Evolutionary conservation across 2,113 vertebrate species (phyloP), one percentile per base, ranked within the genome.

Genomic region (Baryphthengus martii): DNA sequence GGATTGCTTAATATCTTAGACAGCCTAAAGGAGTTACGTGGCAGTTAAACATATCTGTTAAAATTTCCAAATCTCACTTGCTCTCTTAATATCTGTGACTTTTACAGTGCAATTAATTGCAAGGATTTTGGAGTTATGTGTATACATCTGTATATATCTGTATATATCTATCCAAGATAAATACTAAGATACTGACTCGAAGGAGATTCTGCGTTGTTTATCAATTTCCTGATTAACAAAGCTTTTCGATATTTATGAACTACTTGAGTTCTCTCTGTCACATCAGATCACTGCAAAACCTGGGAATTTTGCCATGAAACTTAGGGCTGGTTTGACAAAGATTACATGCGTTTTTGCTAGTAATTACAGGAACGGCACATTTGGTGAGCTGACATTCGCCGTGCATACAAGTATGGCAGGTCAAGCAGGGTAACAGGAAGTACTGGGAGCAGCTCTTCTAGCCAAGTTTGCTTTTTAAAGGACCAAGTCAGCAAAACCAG

Each of bases 401-500:
- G 3, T 56, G 80, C n/a, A 16, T 53, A 45, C 56, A 81, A 71
- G 31, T 65, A 90, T 87, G 76, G 49, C 44, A 71, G 95, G 85
- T 94, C 95, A 93, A 61, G 45, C 50, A 68, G 53, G 81, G 87
- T 85, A 85, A 96, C 3, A 26, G 88, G 70, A 96, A 84, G 65
- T 71, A 72, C 56, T 58, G 61, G 68, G 28, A 92, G 56, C 61
- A 49, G 73, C 33, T 79, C 50, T 75, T 84, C 72, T 52, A 84
- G 76, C 11, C 37, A 70, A 39, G 42, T 47, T 85, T 80, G 47
- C 28, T 83, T 86, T 86, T 70, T 40, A 79, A 91, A 88, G 62
- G 59, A 85, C 59, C 44, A 65, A 71, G 28, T 88, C 61, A 90
- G 19, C 56, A 65, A 33, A 39, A 70, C 39, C 17, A 88, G 37